A percentile compares a stretch with the other conserved stretches of the same genome.
phyloP scores from a whole-genome alignment of 92 coral and sea anemone genomes.

The Ricordea florida region DNA sequence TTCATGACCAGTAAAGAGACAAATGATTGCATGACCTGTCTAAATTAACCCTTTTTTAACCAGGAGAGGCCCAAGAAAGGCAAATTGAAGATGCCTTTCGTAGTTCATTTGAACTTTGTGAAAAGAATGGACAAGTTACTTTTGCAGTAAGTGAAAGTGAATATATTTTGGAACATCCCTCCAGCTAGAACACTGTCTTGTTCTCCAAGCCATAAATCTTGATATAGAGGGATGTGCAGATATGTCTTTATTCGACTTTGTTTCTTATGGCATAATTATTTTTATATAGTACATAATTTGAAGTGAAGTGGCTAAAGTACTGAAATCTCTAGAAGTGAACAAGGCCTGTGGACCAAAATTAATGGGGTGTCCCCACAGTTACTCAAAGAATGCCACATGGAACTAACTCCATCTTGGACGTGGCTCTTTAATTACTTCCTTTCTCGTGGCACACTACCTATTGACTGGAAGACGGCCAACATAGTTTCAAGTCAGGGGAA shows the following conservation, averaged over 20 bases:
- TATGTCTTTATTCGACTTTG: too few relatives aligned
- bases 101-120: conserved; percentile 82
- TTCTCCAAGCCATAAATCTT: too few relatives aligned
- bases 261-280: too few relatives aligned
- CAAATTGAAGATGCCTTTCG: conserved; percentile 78
- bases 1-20: too few relatives aligned
- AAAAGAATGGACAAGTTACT: conserved; percentile 87
- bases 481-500: conserved; percentile 46
- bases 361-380: neutral
- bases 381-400: conserved; percentile 30
- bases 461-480: conserved; percentile 38
- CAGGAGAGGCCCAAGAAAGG: conserved; percentile 76
- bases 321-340: neutral
- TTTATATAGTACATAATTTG: too few relatives aligned
- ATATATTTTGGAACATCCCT: neutral
- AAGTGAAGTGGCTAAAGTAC: too few relatives aligned
- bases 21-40: neutral
- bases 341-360: neutral
- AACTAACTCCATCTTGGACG: conserved; percentile 13
- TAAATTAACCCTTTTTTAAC: neutral
- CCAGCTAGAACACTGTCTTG: too few relatives aligned
- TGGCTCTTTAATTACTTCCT: conserved; percentile 34
- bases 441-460: conserved; percentile 34
- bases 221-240: too few relatives aligned
- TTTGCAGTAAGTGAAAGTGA: conserved; percentile 72